These are phyloP conservation scores for Dermatemys mawii DNA, from an alignment of 2,113 vertebrate genomes.

Conservation along the genomic window DNA sequence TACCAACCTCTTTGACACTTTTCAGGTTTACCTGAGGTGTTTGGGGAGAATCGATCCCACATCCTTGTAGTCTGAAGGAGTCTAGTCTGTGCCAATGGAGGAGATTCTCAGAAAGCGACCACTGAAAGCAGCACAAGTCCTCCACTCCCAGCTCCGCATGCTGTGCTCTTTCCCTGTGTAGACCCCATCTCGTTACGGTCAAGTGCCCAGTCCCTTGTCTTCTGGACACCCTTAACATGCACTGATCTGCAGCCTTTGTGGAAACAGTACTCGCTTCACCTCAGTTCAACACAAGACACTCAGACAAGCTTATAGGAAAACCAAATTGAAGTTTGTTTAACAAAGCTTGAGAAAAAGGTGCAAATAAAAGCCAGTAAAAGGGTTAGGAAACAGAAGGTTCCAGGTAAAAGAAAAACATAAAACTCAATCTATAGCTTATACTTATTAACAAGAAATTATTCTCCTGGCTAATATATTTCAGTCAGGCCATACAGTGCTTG, in stretches of 20 bases:
- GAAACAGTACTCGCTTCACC: not conserved
- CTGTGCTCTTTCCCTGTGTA: not conserved
- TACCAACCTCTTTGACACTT: not conserved
- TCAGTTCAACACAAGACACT: not conserved
- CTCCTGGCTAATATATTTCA: not conserved
- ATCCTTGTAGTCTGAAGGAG: not conserved
- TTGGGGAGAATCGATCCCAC: not conserved
- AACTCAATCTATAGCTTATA: not conserved
- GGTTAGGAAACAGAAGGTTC: not conserved
- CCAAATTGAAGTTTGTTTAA: not conserved
- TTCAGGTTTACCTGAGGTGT: not conserved
- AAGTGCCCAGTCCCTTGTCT: not conserved
- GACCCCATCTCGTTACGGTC: not conserved
- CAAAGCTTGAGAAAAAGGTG: not conserved
- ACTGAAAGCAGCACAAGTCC: not conserved
- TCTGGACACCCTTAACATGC: not conserved
- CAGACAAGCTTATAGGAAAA: not conserved
- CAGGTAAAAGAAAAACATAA: not conserved
- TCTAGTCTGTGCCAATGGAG: not conserved
- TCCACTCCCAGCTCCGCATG: not conserved
- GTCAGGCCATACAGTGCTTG: not conserved
- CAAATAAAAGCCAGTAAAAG: not conserved
- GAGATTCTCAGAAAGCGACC: not conserved
- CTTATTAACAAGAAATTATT: not conserved
- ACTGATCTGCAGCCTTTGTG: not conserved